Base-by-base conservation (phyloP, 2,888 invertebrate genomes). In the Dicycla oo region DNA sequence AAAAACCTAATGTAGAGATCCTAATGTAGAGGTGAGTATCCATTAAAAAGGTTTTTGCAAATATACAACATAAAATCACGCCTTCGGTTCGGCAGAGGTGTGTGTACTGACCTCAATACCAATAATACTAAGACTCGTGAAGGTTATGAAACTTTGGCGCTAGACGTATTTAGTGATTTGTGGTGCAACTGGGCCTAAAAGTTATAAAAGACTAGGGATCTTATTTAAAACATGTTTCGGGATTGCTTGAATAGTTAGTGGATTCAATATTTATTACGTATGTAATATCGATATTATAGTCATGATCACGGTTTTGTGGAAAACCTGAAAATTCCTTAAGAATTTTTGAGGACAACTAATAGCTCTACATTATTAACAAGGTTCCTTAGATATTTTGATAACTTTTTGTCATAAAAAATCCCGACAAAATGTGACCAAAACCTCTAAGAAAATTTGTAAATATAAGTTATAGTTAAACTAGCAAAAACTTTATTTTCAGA, bases 401-500 rank as follows among this genome's bases (percentile, higher is more conserved):
- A 18, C 45, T 45, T 45, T 18, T 18, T 18, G 18, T 18, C 6
- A 45, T 6, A 6, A 45, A 45, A 5, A 18, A 45, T 45, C 18
- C 45, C 5, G 18, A 18, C 6, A 45, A 45, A 45, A 45, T 6
- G 10, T 18, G 30, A 30, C 30, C 2, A 7, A 18, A 45, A 45
- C 45, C 5, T 13, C 13, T 43, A 43, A 13, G 18, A 45, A 43
- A 18, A 45, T 2, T 45, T 5, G 1, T 45, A 18, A 18, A 45
- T 2, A 45, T 5, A 6, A 6, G 7, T 5, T 45, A 18, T 45
- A 1, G 5, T 51, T 15, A 26, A 53, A 26, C 26, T 26, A 53
- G 26, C 18, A 53, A 53, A 8, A 53, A 7, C 15, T 3, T 54
- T 54, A 54, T 18, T 54, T 83, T 49, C 64, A 82, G 82, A 6